Conservation (phyloP, 2,113 vertebrate species). For the Dipodomys ordii region DNA sequence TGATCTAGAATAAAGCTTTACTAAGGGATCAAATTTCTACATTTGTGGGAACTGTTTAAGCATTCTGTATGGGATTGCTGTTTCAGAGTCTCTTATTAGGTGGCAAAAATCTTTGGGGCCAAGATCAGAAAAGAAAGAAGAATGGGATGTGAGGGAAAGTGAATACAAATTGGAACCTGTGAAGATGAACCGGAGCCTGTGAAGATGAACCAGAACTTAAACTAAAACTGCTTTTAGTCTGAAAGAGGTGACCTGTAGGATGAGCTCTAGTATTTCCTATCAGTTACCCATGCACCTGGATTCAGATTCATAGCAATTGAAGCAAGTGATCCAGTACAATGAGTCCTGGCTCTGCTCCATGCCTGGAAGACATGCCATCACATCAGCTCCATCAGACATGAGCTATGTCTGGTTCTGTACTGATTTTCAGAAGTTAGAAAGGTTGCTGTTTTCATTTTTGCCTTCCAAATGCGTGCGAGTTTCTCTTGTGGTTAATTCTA, state of each 20-base stretch:
- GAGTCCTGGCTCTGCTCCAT: background rate
- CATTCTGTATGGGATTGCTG: background rate
- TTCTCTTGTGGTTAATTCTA: background rate
- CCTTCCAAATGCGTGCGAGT: background rate
- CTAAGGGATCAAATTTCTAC: background rate
- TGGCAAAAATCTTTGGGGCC: background rate
- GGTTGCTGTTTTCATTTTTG: background rate
- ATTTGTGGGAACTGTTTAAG: background rate
- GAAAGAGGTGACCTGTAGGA: background rate
- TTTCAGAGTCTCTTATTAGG: background rate
- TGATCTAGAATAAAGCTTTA: background rate
- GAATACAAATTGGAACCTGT: background rate
- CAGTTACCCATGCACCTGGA: background rate
- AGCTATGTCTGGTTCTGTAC: background rate
- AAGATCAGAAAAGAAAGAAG: background rate
- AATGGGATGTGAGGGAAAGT: background rate
- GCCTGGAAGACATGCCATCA: background rate
- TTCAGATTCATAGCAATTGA: background rate
- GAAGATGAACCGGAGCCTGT: background rate
- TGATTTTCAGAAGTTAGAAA: background rate
- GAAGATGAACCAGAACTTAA: background rate
- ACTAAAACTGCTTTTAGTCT: background rate
- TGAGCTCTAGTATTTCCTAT: background rate
- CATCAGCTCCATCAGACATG: background rate
- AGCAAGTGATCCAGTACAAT: background rate